phyloP scores from a whole-genome alignment of 2,888 invertebrate species.

The Allacma fusca region DNA sequence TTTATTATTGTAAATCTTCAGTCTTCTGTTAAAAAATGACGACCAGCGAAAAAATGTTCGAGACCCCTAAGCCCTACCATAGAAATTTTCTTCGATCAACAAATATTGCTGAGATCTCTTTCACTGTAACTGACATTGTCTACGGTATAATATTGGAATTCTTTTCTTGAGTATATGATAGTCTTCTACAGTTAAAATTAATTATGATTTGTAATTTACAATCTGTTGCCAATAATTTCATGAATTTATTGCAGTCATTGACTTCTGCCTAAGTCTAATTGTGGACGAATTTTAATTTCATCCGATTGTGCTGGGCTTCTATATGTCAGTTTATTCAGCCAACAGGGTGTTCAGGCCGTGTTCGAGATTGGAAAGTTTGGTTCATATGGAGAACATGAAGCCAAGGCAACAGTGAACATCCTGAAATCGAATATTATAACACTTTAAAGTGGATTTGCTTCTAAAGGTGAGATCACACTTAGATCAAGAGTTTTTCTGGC shows the following conservation, averaged over 20 bases:
- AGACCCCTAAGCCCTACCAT: constrained; percentile 69
- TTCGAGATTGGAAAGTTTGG: constrained; percentile 71
- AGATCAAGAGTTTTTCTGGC: too few species aligned
- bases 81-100: constrained; percentile 89
- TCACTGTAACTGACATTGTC: constrained; percentile 86
- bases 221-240: background rate
- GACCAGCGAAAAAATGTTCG: constrained; percentile 75
- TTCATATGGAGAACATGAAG: too few species aligned
- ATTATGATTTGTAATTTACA: background rate
- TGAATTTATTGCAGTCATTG: constrained; percentile 76
- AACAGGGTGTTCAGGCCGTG: constrained; percentile 88
- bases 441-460: too few species aligned
- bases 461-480: too few species aligned
- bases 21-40: constrained; percentile 79
- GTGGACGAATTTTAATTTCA: constrained; percentile 79
- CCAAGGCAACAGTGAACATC: too few species aligned
- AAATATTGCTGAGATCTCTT: constrained; percentile 91
- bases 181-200: too few species aligned
- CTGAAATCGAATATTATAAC: too few species aligned
- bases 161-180: too few species aligned
- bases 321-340: constrained; percentile 88
- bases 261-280: constrained; percentile 89
- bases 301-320: constrained; percentile 87
- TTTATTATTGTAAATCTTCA: constrained; percentile 69
- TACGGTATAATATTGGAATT: constrained; percentile 78